A percentile compares a stretch with the other conserved stretches of the same genome.
These are phyloP conservation scores for Meandrina meandrites DNA, from an alignment of 92 coral and sea anemone genomes.

Conservation along the genomic window DNA sequence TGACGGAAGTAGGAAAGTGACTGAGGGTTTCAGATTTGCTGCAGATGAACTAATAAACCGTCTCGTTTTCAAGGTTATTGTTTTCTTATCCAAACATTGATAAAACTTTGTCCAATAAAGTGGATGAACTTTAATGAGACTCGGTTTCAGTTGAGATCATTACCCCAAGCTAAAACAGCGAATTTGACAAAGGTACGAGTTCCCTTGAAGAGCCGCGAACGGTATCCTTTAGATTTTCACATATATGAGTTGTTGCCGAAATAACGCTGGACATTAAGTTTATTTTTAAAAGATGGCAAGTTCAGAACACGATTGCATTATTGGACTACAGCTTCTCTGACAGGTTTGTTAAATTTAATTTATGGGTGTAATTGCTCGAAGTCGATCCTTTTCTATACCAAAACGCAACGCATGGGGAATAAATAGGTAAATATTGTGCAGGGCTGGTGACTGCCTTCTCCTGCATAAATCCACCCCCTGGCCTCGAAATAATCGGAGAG, in stretches of 20 bases:
- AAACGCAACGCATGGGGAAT: too few species aligned
- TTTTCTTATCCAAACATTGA: background rate
- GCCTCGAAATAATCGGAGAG: too few species aligned
- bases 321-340: too few species aligned
- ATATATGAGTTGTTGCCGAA: background rate
- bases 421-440: too few species aligned
- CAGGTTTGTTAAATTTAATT: background rate
- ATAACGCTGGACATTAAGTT: background rate
- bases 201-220: background rate
- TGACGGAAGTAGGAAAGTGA: slow-evolving; percentile 6
- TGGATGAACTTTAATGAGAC: background rate
- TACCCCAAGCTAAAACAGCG: background rate
- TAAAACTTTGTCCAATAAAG: background rate
- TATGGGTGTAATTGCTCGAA: background rate
- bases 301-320: too few species aligned
- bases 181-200: background rate
- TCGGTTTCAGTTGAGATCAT: background rate
- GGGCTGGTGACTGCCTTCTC: too few species aligned
- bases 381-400: too few species aligned
- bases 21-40: background rate
- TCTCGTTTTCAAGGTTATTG: background rate
- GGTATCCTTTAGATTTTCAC: background rate
- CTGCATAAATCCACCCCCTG: too few species aligned
- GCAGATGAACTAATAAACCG: background rate
- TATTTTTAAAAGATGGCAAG: background rate